Base-by-base conservation (phyloP, 2,113 vertebrate genomes). In the Chionis minor region DNA sequence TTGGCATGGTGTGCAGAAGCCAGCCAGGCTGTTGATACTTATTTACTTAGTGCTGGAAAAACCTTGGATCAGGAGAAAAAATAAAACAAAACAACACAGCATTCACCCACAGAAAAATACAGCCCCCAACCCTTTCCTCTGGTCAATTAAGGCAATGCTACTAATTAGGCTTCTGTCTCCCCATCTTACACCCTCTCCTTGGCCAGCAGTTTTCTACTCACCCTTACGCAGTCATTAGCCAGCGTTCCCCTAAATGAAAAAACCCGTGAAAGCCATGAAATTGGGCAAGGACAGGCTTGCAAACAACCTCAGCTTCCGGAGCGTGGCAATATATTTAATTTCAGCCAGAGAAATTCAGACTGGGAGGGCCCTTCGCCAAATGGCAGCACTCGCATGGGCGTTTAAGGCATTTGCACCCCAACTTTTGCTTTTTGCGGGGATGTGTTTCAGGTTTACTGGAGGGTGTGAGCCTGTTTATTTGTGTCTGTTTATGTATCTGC, bases 361-460 rank as follows among this genome's bases (percentile, higher is more conserved):
- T 66, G 8, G 51, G 47, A 63, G 51, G 55, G 26, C 5, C 8
- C 14, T 71, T 52, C 56, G 71, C 88, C 90, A 86, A 88, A 44
- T 1, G 6, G 54, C 55, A 62, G 79, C 63, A 14, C 6, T 0
- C 8, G 38, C 40, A 8, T 5, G 51, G 30, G 16, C 6, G 24
- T 15, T 71, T 3, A 22, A 84, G 58, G 22, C 14, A 18, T n/a
- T 45, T 14, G 44, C 4, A 16, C 8, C 59, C 45, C 24, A 20
- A 24, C 52, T 47, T 35, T 61, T 40, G 2, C 22, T 81, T 27
- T 52, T 12, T 3, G 0, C 1, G 26, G 16, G 67, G 75, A 12
- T 1, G 11, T 0, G 3, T 44, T 40, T 80, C 30, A 22, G 94
- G 88, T 26, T 44, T 15, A 1, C 62, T 4, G 56, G 28, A 21